Percentiles rank a stretch among this genome's conserved stretches.
These are phyloP conservation scores for Diglossa cyanea DNA, from an alignment of 2,797 vertebrate species.

Conservation along the genomic window DNA sequence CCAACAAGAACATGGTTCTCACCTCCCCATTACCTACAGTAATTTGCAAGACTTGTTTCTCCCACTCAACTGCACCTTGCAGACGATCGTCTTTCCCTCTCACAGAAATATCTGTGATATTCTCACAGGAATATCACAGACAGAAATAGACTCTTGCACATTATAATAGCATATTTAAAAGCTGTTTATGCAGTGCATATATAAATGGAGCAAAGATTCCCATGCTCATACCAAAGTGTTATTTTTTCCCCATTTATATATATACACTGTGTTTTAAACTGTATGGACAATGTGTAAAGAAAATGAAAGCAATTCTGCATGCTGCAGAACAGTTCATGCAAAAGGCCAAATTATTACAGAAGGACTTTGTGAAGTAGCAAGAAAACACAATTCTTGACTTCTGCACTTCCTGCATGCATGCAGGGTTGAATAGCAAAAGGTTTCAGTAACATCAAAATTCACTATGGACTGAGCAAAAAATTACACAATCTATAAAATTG, in stretches of 20 bases:
- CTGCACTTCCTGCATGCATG: not conserved
- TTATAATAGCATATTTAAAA: constrained; percentile 30
- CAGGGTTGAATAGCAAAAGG: not conserved
- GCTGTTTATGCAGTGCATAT: not conserved
- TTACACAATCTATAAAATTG: not conserved
- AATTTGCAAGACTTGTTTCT: constrained; percentile 9
- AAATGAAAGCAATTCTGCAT: not conserved
- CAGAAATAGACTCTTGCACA: not conserved
- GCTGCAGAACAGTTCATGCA: not conserved
- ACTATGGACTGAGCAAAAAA: not conserved
- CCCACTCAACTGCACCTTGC: not conserved
- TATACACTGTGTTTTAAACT: not conserved
- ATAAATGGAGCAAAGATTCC: constrained; percentile 11
- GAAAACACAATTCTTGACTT: not conserved
- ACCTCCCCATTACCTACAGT: not conserved
- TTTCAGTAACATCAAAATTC: not conserved
- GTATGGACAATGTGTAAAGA: not conserved
- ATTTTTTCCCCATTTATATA: not conserved
- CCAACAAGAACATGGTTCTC: not conserved
- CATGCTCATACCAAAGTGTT: not conserved
- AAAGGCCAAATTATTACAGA: not conserved
- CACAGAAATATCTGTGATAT: not conserved
- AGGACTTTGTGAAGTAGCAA: not conserved
- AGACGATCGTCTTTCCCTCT: not conserved
- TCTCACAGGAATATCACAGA: constrained; percentile 13